A percentile compares a stretch with the other conserved stretches of the same genome.
Conservation (phyloP, 2,888 invertebrate species). For the Brenthis ino region DNA sequence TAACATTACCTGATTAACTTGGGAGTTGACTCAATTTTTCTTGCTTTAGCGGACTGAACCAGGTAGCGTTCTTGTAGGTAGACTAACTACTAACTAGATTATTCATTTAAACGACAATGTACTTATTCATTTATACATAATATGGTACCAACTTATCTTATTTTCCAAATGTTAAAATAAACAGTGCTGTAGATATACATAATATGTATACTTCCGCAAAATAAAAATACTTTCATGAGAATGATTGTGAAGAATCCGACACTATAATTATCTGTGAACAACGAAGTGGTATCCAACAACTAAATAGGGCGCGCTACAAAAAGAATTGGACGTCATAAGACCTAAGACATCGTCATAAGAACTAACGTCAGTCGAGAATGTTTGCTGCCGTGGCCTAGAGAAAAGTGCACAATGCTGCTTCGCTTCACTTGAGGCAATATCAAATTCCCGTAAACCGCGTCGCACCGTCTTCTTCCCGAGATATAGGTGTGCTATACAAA, state of each 20-base stretch:
- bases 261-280: conserved; percentile 53
- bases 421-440: conserved; percentile 67
- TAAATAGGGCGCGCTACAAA: conserved; percentile 35
- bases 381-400: conserved; percentile 38
- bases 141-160: not conserved
- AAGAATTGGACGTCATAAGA: conserved; percentile 16
- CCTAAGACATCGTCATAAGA: conserved; percentile 21
- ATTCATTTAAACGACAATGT: not conserved
- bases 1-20: too few species aligned
- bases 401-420: conserved; percentile 63
- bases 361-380: conserved; percentile 18
- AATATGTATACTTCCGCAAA: not conserved
- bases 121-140: too few species aligned
- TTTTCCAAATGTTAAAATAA: not conserved
- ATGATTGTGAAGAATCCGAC: conserved; percentile 51
- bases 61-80: not conserved
- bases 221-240: conserved; percentile 22
- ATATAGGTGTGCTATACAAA: conserved; percentile 26
- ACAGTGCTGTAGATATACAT: not conserved
- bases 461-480: conserved; percentile 43
- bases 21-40: not conserved
- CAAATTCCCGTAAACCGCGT: conserved; percentile 53
- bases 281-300: conserved; percentile 60
- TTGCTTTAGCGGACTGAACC: not conserved
- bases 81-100: not conserved